These are phyloP conservation scores for Azorinus chamasolen DNA, from an alignment of 2,888 invertebrate genomes.

Conservation along the genomic window DNA sequence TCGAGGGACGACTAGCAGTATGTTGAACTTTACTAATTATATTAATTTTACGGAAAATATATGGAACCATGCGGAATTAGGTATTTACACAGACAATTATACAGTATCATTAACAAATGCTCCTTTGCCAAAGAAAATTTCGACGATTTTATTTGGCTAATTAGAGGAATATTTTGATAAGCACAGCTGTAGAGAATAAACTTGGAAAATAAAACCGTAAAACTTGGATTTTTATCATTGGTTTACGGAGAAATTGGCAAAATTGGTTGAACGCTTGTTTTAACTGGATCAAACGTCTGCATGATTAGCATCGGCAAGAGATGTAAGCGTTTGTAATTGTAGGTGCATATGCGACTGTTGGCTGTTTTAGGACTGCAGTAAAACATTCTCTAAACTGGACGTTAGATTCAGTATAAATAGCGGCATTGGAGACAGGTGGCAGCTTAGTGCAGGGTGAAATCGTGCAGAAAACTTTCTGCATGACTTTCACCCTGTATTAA, in stretches of 20 bases:
- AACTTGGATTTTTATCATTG: slow-evolving; percentile 4
- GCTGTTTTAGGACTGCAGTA: too few species aligned
- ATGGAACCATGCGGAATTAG: not conserved
- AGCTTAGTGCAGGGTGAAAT: too few species aligned
- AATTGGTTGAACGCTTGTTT: not conserved
- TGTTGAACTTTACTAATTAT: slow-evolving; percentile 32
- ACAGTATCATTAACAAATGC: slow-evolving; percentile 1
- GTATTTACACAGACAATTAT: slow-evolving; percentile 8
- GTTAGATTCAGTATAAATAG: too few species aligned
- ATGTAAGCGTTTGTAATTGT: too few species aligned
- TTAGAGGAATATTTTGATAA: not conserved
- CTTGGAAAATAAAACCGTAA: not conserved
- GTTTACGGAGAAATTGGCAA: slow-evolving; percentile 6
- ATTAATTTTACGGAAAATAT: slow-evolving; percentile 27
- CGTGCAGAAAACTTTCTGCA: too few species aligned
- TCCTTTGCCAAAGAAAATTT: slow-evolving; percentile 10
- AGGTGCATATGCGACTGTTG: too few species aligned
- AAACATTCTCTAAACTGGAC: too few species aligned
- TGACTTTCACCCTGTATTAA: too few species aligned
- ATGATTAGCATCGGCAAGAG: too few species aligned
- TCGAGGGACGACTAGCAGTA: not conserved
- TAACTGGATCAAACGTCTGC: slow-evolving; percentile 4
- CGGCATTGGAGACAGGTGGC: too few species aligned
- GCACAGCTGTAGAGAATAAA: slow-evolving; percentile 8
- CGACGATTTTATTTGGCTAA: slow-evolving; percentile 12